These are phyloP conservation scores for Apteryx owenii DNA, from an alignment of 2,113 vertebrate species.

Conservation along the genomic window DNA sequence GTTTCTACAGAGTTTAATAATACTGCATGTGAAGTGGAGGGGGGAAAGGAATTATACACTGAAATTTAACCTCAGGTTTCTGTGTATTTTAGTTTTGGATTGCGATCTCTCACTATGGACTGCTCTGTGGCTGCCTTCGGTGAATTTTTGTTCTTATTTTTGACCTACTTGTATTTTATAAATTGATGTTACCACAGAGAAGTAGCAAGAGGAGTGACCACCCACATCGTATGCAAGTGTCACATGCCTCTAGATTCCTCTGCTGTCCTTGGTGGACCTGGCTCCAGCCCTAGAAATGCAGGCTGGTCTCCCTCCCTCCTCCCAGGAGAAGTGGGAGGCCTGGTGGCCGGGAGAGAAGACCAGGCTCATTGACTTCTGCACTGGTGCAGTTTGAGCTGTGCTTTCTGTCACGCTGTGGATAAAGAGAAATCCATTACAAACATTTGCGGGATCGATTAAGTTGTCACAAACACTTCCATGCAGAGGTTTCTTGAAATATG, in stretches of 20 bases:
- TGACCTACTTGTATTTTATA: not conserved
- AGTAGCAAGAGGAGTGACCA: not conserved
- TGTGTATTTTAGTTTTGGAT: not conserved
- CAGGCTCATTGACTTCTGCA: not conserved
- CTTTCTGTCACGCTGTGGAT: not conserved
- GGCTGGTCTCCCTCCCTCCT: not conserved
- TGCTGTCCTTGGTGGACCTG: no score
- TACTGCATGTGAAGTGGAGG: not conserved
- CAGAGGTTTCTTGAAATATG: not conserved
- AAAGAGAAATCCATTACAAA: not conserved
- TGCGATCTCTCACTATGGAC: not conserved
- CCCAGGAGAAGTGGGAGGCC: no score
- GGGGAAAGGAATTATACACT: not conserved
- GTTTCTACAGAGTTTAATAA: not conserved
- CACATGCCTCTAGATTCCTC: not conserved
- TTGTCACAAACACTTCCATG: not conserved
- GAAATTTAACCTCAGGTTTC: not conserved
- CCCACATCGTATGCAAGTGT: not conserved
- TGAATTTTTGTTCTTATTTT: not conserved
- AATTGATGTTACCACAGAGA: no score
- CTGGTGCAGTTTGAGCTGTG: not conserved
- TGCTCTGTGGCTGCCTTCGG: not conserved
- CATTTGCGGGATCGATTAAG: not conserved
- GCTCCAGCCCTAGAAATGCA: not conserved
- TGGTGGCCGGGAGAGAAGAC: not conserved